A percentile compares a stretch with the other conserved stretches of the same genome.
Evolutionary conservation across 2,797 vertebrate genomes (phyloP).

Genomic region (Myotis daubentonii): DNA sequence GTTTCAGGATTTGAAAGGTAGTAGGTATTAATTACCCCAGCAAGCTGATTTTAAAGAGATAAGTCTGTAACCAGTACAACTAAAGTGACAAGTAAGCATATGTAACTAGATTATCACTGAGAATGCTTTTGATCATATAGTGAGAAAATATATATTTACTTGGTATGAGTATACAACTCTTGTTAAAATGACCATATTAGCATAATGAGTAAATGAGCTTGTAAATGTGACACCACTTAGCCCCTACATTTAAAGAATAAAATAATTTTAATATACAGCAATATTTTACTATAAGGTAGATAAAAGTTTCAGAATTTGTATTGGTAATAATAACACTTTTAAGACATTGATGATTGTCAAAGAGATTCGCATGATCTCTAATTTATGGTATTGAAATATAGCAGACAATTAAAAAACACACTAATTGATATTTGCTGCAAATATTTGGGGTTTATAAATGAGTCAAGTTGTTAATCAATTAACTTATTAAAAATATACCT

Average conservation of each 20-base stretch:
- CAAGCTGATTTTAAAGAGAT: not conserved
- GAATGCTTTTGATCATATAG: not conserved
- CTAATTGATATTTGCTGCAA: not conserved
- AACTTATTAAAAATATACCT: not conserved
- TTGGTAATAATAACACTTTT: not conserved
- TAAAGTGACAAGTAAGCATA: not conserved
- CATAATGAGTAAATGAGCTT: not conserved
- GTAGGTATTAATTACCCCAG: not conserved
- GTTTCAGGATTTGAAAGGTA: not conserved
- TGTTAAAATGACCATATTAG: not conserved
- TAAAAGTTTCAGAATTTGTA: not conserved
- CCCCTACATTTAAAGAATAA: not conserved
- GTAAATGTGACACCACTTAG: not conserved
- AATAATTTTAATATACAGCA: not conserved
- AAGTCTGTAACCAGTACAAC: not conserved
- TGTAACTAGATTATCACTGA: not conserved
- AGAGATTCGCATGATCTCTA: not conserved
- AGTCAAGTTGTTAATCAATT: not conserved
- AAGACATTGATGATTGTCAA: not conserved
- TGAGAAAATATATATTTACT: not conserved
- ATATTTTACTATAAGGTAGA: not conserved
- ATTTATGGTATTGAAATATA: not conserved
- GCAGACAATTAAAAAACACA: not conserved
- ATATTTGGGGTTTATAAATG: not conserved
- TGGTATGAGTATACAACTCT: not conserved